Conservation (phyloP, 1,140 invertebrate species). For the Monochamus saltuarius region DNA sequence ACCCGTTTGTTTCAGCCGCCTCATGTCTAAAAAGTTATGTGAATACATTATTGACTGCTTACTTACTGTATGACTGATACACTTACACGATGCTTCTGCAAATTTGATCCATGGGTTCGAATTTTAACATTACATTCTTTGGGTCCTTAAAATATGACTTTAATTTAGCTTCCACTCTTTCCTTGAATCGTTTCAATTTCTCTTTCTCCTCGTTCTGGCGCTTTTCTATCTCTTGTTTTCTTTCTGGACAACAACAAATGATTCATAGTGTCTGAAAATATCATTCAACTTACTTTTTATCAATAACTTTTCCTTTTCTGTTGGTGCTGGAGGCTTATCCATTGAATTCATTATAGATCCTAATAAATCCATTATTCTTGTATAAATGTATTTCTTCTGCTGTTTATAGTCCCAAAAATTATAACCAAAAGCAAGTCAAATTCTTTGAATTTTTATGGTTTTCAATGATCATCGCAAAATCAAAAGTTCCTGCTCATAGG, state of each 20-base stretch:
- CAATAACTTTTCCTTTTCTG: slow-evolving; percentile 64
- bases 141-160: slow-evolving; percentile 54
- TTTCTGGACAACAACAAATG: slow-evolving; percentile 44
- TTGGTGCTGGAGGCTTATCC: slow-evolving; percentile 71
- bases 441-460: too few species aligned
- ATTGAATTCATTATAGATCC: slow-evolving; percentile 73
- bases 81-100: slow-evolving; percentile 75
- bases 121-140: slow-evolving; percentile 56
- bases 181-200: slow-evolving; percentile 56
- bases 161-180: slow-evolving; percentile 57
- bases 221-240: slow-evolving; percentile 57
- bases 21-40: slow-evolving; percentile 68
- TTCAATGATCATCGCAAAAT: too few species aligned
- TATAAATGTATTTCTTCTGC: too few species aligned
- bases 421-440: too few species aligned
- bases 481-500: too few species aligned
- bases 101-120: slow-evolving; percentile 75
- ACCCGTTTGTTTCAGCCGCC: slow-evolving; percentile 79
- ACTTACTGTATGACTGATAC: neutral
- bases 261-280: slow-evolving; percentile 4
- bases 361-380: slow-evolving; percentile 64
- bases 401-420: too few species aligned
- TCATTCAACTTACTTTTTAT: slow-evolving; percentile 61
- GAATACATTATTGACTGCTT: neutral
- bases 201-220: slow-evolving; percentile 57